These are phyloP conservation scores for Callyntrura sp. DNA, from an alignment of 2,888 invertebrate species.

Conservation along the genomic window DNA sequence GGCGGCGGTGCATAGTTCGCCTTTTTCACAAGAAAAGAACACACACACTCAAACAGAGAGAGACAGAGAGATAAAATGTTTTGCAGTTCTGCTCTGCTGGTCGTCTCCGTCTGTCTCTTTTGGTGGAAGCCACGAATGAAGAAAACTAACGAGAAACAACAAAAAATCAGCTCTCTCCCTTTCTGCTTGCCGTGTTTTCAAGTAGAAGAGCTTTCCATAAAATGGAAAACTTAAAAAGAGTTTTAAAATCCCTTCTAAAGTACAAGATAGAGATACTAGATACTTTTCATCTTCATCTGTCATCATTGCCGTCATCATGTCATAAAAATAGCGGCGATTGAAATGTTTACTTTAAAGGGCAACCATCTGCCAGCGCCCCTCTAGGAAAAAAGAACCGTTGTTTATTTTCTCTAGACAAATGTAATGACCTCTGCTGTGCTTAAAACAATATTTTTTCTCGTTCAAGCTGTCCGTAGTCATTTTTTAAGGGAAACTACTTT, in stretches of 20 bases:
- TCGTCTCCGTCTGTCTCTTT: not conserved
- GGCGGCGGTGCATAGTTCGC: slow-evolving; percentile 5
- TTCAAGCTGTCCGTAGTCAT: not conserved
- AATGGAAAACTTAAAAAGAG: no score
- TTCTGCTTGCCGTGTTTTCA: no score
- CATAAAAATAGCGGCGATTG: not conserved
- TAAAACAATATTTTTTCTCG: not conserved
- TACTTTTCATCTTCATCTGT: not conserved
- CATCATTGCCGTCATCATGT: not conserved
- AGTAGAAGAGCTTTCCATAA: no score
- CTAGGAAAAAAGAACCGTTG: not conserved
- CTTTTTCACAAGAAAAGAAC: slow-evolving; percentile 3
- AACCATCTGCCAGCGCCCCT: not conserved
- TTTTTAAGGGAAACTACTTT: no score
- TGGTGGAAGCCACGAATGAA: not conserved
- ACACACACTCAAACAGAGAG: not conserved
- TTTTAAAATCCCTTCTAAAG: not conserved
- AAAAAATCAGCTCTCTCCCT: no score
- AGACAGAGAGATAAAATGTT: not conserved
- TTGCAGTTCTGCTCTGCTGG: not conserved
- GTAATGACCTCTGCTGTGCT: not conserved
- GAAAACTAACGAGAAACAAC: not conserved
- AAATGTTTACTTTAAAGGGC: slow-evolving; percentile 21
- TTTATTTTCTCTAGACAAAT: slow-evolving; percentile 26
- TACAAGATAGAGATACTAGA: no score